Conservation (phyloP, 2,797 vertebrate species). For the Anguilla anguilla region DNA sequence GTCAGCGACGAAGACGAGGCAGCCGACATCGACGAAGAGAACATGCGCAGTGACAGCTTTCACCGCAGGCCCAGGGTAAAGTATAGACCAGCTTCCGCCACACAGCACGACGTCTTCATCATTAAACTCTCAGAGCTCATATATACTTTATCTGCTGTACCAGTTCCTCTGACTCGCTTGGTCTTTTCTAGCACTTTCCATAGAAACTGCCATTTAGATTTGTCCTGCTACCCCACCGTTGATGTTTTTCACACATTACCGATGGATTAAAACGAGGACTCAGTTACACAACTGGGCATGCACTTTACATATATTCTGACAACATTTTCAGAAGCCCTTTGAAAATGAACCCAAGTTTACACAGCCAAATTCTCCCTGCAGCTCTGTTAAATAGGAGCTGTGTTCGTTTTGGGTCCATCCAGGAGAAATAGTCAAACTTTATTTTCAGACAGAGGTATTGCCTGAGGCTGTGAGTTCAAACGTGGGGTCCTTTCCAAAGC, state of each 20-base stretch:
- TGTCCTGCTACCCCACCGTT: background rate
- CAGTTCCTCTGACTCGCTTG: background rate
- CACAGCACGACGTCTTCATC: background rate
- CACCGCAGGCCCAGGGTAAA: constrained; percentile 70
- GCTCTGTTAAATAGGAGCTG: background rate
- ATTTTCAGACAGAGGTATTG: background rate
- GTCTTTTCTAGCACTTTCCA: background rate
- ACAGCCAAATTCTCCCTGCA: background rate
- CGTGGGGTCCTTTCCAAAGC: background rate
- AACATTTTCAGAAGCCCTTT: background rate
- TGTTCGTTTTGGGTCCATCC: background rate
- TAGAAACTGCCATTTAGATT: constrained; percentile 24
- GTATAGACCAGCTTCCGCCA: background rate
- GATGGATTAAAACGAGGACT: background rate
- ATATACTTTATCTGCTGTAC: background rate
- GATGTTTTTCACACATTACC: background rate
- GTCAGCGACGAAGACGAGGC: constrained; percentile 76
- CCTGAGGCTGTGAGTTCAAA: background rate
- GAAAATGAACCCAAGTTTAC: background rate
- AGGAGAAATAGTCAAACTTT: background rate
- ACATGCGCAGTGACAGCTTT: constrained; percentile 64
- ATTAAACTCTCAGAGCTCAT: background rate
- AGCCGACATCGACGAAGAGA: constrained; percentile 72
- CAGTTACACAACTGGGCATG: background rate
- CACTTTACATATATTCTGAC: background rate